phyloP scores from a whole-genome alignment of 2,888 invertebrate genomes.

The Habrosyne pyritoides region DNA sequence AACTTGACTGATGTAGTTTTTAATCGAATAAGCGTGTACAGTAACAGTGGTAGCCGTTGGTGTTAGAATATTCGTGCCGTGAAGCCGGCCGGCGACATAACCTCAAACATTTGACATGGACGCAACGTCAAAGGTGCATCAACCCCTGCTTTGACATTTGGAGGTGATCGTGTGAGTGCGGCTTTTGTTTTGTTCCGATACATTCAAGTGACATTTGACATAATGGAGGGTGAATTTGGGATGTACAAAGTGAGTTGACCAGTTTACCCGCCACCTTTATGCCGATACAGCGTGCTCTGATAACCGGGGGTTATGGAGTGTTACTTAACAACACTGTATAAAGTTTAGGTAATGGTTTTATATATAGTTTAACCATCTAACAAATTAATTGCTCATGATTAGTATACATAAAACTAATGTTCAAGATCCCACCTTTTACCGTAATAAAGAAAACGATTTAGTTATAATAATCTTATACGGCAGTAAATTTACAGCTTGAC shows the following conservation, averaged over 20 bases:
- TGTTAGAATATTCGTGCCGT: background rate
- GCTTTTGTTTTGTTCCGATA: conserved; percentile 55
- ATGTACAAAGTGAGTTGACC: conserved; percentile 64
- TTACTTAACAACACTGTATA: background rate
- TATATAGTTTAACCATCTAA: background rate
- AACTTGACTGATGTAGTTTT: conserved; percentile 20
- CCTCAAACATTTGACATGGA: conserved; percentile 56
- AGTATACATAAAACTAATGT: background rate
- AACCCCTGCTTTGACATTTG: conserved; percentile 52
- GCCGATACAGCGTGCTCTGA: background rate
- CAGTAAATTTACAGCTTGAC: conserved; percentile 32
- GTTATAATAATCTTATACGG: background rate
- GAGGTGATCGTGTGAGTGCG: conserved; percentile 73
- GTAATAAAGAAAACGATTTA: background rate
- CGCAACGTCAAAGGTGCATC: conserved; percentile 56
- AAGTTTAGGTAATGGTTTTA: background rate
- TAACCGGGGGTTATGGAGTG: background rate
- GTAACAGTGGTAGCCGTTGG: background rate
- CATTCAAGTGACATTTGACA: conserved; percentile 53
- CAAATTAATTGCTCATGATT: too few species aligned
- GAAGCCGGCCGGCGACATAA: background rate
- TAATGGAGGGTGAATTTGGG: conserved; percentile 60
- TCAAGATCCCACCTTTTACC: too few species aligned
- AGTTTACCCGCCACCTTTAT: conserved; percentile 12
- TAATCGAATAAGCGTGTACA: conserved; percentile 2